Evolutionary conservation across 2,888 invertebrate species (phyloP).

Genomic region (Melanotus villosus): DNA sequence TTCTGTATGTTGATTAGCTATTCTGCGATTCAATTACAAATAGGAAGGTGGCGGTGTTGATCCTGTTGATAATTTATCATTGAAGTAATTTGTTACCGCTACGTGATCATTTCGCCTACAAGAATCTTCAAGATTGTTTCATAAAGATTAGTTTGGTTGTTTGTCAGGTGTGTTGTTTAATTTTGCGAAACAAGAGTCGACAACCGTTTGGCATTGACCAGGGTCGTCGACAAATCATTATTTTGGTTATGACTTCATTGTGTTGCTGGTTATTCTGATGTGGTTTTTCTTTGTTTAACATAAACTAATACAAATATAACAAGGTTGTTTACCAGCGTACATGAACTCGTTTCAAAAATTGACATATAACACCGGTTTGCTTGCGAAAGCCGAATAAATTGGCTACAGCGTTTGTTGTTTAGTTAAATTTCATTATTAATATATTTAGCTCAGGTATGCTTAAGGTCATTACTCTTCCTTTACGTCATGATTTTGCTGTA

Average conservation of each 20-base stretch:
- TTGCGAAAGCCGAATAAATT: constrained; percentile 36
- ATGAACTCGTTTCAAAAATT: constrained; percentile 35
- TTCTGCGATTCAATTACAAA: too few relatives aligned
- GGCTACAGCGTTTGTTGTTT: constrained; percentile 31
- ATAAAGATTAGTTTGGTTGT: constrained; percentile 38
- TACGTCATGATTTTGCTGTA: constrained; percentile 35
- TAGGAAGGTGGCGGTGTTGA: too few relatives aligned
- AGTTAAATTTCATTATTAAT: constrained; percentile 36
- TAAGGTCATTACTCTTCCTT: constrained; percentile 41
- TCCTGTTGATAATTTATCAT: too few relatives aligned
- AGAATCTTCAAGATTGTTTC: constrained; percentile 21
- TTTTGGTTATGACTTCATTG: constrained; percentile 50
- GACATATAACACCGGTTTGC: constrained; percentile 29
- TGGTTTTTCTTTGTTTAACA: constrained; percentile 51
- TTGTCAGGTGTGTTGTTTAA: constrained; percentile 51
- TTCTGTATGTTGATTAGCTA: too few relatives aligned
- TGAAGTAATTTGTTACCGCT: constrained; percentile 17
- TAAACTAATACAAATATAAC: constrained; percentile 37
- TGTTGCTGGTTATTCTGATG: constrained; percentile 45
- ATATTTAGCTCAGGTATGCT: constrained; percentile 37
- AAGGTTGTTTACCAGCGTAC: constrained; percentile 36
- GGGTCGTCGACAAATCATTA: constrained; percentile 61
- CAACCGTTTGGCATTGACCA: constrained; percentile 66
- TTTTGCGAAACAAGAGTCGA: constrained; percentile 70
- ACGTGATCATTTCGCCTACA: constrained; percentile 20